Evolutionary conservation across 2,113 vertebrate genomes (phyloP).

Genomic region (Felis chaus): DNA sequence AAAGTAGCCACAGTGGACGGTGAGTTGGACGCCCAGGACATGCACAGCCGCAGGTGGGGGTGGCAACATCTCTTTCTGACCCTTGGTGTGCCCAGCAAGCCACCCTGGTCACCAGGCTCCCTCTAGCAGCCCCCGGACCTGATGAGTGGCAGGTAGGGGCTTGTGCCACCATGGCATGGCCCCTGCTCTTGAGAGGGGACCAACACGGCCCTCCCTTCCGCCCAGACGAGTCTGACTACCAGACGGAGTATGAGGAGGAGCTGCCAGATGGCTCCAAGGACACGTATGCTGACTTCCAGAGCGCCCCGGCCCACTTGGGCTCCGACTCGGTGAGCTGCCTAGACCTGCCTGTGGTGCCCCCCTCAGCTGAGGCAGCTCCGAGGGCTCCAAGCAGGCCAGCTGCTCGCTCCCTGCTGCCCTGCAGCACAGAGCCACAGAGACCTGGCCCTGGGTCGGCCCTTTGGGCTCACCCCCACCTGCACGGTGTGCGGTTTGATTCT

Average conservation of each 20-base stretch:
- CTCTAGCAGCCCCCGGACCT: not conserved
- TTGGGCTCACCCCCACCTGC: not conserved
- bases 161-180: not conserved
- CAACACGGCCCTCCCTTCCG: rapidly evolving
- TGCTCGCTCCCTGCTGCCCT: not conserved
- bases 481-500: not conserved
- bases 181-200: not conserved
- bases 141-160: not conserved
- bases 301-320: constrained; percentile 80
- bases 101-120: not conserved
- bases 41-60: not conserved
- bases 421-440: too few species aligned
- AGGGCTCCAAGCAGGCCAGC: not conserved
- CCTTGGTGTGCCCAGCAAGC: not conserved
- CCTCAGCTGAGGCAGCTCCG: not conserved
- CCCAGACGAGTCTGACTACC: constrained; percentile 93
- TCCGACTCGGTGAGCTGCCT: constrained; percentile 86
- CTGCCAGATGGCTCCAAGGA: constrained; percentile 81
- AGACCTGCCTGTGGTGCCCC: too few species aligned
- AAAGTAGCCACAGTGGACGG: constrained; percentile 85
- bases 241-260: constrained; percentile 94
- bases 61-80: not conserved
- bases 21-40: constrained; percentile 75
- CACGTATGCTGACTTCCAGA: constrained; percentile 79
- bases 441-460: not conserved